Evolutionary conservation across 2,888 invertebrate genomes (phyloP).

Genomic region (Tricholauxania praeusta): DNA sequence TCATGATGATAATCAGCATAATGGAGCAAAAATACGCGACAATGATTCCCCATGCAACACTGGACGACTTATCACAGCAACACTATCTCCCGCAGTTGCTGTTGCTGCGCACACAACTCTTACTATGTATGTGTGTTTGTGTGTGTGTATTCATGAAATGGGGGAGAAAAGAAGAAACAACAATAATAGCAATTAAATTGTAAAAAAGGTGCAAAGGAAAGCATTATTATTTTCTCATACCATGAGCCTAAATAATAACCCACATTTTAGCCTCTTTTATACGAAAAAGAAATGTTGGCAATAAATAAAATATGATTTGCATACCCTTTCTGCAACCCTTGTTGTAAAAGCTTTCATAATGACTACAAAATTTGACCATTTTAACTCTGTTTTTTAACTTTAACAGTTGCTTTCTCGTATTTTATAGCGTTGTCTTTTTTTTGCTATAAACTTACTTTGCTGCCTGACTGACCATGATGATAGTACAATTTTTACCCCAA

Average conservation of each 20-base stretch:
- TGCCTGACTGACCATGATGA: neutral
- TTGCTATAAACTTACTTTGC: too few species aligned
- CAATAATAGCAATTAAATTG: conserved; percentile 11
- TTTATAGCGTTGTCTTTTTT: neutral
- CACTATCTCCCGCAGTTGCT: neutral
- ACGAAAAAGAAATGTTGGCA: too few species aligned
- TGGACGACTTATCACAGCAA: conserved; percentile 2
- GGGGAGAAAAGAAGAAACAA: neutral
- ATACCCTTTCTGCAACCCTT: neutral
- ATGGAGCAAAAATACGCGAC: neutral
- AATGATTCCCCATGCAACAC: neutral
- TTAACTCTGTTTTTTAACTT: neutral
- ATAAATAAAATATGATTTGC: too few species aligned
- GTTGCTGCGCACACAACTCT: neutral
- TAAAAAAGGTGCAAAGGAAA: neutral
- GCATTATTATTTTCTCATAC: neutral
- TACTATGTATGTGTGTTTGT: neutral
- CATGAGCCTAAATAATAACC: too few species aligned
- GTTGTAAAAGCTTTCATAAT: neutral
- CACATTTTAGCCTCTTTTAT: too few species aligned
- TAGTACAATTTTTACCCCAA: conserved; percentile 9
- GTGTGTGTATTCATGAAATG: too few species aligned
- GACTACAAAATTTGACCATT: conserved; percentile 10
- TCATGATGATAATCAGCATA: conserved; percentile 10
- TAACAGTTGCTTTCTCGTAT: neutral